Evolutionary conservation across 2,113 vertebrate species (phyloP), one percentile per base, ranked within the genome.

Genomic region (Apeltes quadracus): DNA sequence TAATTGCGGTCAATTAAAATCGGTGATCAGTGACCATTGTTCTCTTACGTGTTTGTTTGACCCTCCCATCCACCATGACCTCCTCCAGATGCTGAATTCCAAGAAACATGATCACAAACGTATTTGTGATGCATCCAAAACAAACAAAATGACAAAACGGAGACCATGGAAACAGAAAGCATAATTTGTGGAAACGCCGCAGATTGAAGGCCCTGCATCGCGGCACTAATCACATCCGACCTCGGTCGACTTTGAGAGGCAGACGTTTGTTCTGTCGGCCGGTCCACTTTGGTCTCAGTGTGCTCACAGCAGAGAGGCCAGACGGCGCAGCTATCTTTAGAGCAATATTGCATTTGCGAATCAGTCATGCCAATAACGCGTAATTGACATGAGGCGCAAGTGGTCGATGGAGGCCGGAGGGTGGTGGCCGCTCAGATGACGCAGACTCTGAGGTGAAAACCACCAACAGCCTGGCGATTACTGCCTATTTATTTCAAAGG

Each of bases 401-500:
- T 59, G 53, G 50, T 34, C 68, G 73, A 20, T 8, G 27, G 63
- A 50, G 39, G 67, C 51, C 39, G 38, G 13, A 29, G 46, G 53
- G 59, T 32, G 43, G n/a, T 27, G 22, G 25, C 44, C 39, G 38
- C 23, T 66, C n/a, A 8, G 57, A 72, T 55, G 38, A 69, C 76
- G 78, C 44, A 20, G 66, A 34, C 1, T 69, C 36, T 55, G 80
- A 85, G 67, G 76, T 59, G 67, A 77, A 84, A 84, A 79, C 69
- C 75, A 38, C 78, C 54, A 64, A 76, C 61, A 57, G 61, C 78
- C 56, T 29, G 16, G 53, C 69, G 78, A 81, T 83, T 88, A 66
- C 38, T 59, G 75, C 61, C 59, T 46, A 43, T 87, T 85, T 67
- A 79, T 84, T 76, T 84, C 58, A 77, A 73, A 72, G 55, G 46